phyloP scores from a whole-genome alignment of 2,888 invertebrate genomes.

The Drosophila meridionalis region DNA sequence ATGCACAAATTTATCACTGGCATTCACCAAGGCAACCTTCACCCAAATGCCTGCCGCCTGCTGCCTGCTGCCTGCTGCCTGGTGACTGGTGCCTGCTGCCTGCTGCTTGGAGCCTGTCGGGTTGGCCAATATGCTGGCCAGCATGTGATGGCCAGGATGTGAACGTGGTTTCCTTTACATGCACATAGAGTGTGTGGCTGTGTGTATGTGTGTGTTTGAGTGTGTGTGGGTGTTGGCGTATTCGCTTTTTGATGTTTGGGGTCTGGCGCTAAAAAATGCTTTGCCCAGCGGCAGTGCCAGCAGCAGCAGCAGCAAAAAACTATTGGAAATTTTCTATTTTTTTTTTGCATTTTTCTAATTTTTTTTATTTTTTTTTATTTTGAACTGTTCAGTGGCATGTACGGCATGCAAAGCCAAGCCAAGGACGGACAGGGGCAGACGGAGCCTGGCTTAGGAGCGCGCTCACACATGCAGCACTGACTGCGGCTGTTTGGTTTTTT shows the following conservation, averaged over 20 bases:
- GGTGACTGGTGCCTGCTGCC: not conserved
- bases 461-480: conserved; percentile 51
- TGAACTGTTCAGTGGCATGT: conserved; percentile 52
- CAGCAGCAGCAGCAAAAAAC: conserved; percentile 56
- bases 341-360: conserved; percentile 30
- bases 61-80: conserved; percentile 10
- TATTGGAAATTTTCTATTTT: conserved; percentile 65
- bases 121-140: conserved; percentile 73
- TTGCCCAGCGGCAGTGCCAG: conserved; percentile 54
- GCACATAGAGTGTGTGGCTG: conserved; percentile 11
- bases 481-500: conserved; percentile 39
- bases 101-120: conserved; percentile 38
- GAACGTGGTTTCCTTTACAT: conserved; percentile 58
- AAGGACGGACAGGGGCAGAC: not conserved
- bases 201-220: conserved; percentile 16
- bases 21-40: conserved; percentile 74
- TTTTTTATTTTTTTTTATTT: conserved; percentile 20
- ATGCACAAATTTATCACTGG: conserved; percentile 80
- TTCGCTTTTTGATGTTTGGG: conserved; percentile 78
- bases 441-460: not conserved
- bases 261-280: conserved; percentile 74
- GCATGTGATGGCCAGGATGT: conserved; percentile 62
- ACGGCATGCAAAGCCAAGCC: conserved; percentile 45
- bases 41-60: conserved; percentile 69
- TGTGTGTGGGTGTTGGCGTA: conserved; percentile 42